Base-by-base conservation (phyloP, 37 sponge, comb jelly and placozoan genomes). In the Amphimedon queenslandica region DNA sequence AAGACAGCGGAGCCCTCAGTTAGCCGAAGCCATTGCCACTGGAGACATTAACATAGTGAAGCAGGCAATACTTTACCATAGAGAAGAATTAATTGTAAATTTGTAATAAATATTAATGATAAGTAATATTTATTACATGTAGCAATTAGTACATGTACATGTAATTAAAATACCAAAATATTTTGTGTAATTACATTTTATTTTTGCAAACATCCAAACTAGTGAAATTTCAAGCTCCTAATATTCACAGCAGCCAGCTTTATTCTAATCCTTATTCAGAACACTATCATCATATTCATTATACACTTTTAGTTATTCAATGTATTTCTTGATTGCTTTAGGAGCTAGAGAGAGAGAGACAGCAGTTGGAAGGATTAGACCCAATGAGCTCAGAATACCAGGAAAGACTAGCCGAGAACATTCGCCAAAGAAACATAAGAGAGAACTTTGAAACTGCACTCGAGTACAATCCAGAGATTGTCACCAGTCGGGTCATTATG, bases 401-500 rank as follows among this genome's bases (percentile, higher is more conserved):
- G 66, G 69, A 82, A 64, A 70, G 63, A 53, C 84, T 96, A 35
- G 91, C 83, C 3, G 86, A 90, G 40, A 64, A 42, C 21, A 94
- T 96, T 36, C 80, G 78, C 16, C 83, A 77, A 51, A 76, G 73
- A 16, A 94, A 96, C 57, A 84, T 96, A 18, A 69, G 85, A 63
- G 88, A 86, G 58, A 93, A 93, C 65, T 66, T 87, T 84, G 75
- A 73, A 43, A 57, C 80, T 3, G 98, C 98, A 0, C 69, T 96
- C 41, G 98, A 96, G 82, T 76, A 88, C 68, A 87, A 75, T 21
- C 98, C 98, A 10, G 98, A 96, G 82, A 80, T 82, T n/a, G 93
- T 96, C 56, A 41, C 70, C 21, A 87, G 87, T 6, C 86, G 66
- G 40, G 98, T 96, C 27, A 80, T 82, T 23, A 96, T 96, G 98